Evolutionary conservation across 2,888 invertebrate genomes (phyloP).

Genomic region (Euproctis similis): DNA sequence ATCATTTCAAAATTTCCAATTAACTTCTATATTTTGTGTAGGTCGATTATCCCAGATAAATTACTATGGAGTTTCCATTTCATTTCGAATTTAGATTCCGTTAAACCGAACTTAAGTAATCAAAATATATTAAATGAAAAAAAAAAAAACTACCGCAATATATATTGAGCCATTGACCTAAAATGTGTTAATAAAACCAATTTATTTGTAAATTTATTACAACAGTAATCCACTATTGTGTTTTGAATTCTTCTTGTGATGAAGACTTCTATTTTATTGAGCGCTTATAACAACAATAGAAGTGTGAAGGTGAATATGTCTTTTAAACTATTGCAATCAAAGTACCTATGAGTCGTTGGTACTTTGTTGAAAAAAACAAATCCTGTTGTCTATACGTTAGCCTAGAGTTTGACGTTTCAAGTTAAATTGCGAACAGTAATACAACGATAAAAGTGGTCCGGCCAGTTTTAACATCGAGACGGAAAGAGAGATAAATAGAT

Average conservation of each 20-base stretch:
- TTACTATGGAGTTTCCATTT: constrained; percentile 7
- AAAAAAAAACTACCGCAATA: constrained; percentile 1
- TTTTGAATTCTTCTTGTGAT: neutral
- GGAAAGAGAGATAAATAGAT: constrained; percentile 36
- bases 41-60: no score
- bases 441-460: constrained; percentile 59
- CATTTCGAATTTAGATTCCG: constrained; percentile 6
- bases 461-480: constrained; percentile 40
- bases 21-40: constrained; percentile 12
- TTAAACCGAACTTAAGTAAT: neutral
- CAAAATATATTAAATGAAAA: no score
- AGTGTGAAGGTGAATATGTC: constrained; percentile 4
- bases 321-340: constrained; percentile 14
- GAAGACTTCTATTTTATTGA: constrained; percentile 1
- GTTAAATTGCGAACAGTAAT: constrained; percentile 69
- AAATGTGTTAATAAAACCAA: neutral
- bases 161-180: neutral
- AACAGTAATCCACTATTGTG: neutral
- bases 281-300: constrained; percentile 1
- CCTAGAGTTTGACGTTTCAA: constrained; percentile 54
- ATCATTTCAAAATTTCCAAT: constrained; percentile 26
- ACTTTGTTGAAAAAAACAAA: no score
- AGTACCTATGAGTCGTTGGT: no score
- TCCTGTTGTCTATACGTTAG: constrained; percentile 46
- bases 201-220: neutral